Conservation (phyloP, 2,888 invertebrate genomes). For the Listrodromus nycthemerus region DNA sequence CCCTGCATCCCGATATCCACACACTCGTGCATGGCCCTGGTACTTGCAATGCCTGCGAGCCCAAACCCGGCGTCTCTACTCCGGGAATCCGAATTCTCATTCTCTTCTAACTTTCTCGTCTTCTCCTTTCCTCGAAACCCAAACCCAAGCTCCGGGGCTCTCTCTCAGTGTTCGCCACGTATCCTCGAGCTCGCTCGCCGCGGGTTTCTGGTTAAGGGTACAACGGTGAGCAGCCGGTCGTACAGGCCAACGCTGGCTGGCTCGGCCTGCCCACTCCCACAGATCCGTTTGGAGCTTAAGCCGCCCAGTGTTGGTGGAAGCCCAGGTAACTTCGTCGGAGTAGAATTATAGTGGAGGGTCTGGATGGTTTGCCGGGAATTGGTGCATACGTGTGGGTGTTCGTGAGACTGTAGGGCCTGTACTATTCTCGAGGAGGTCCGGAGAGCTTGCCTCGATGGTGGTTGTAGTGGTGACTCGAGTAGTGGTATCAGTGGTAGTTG, state of each 20-base stretch:
- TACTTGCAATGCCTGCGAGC: not conserved
- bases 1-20: not conserved
- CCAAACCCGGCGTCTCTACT: not conserved
- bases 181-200: constrained; percentile 26
- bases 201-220: constrained; percentile 41
- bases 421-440: constrained; percentile 34
- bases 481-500: constrained; percentile 18
- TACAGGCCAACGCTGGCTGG: constrained; percentile 44
- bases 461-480: not conserved
- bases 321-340: constrained; percentile 72
- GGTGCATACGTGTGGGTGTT: constrained; percentile 21
- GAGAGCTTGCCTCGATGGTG: constrained; percentile 18
- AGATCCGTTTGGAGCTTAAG: constrained; percentile 77
- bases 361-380: constrained; percentile 69
- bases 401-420: constrained; percentile 28
- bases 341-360: constrained; percentile 76
- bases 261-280: constrained; percentile 44
- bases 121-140: constrained; percentile 15
- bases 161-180: constrained; percentile 16
- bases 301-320: constrained; percentile 72
- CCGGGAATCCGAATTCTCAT: not conserved
- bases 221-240: constrained; percentile 43
- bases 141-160: not conserved
- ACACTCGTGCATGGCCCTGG: constrained; percentile 3
- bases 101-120: constrained; percentile 18